phyloP scores from a whole-genome alignment of 2,888 invertebrate species.

The Mellilla xanthometata region DNA sequence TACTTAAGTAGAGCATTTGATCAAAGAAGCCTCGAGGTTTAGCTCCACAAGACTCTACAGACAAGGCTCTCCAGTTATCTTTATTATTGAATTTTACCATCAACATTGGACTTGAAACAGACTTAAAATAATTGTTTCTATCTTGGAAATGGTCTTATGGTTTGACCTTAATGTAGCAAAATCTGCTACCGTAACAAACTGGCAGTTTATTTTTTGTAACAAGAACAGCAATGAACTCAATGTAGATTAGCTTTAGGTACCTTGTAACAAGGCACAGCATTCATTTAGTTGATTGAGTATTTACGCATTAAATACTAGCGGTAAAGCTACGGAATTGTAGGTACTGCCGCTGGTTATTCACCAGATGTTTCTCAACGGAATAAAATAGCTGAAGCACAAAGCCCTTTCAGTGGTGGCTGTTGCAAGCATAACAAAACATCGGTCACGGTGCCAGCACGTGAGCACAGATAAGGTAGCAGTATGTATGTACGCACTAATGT shows the following conservation, averaged over 20 bases:
- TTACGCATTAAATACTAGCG: too few species aligned
- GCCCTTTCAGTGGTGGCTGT: constrained; percentile 39
- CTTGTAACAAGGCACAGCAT: too few species aligned
- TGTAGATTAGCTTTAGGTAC: too few species aligned
- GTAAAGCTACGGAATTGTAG: not conserved
- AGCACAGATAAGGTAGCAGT: constrained; percentile 20
- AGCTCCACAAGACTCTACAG: not conserved
- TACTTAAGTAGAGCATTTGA: constrained; percentile 1
- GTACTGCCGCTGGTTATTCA: constrained; percentile 13
- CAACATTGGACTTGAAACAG: too few species aligned
- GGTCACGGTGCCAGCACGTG: constrained; percentile 61
- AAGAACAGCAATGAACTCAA: constrained; percentile 4
- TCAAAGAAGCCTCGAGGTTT: not conserved
- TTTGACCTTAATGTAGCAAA: not conserved
- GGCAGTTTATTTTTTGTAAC: not conserved
- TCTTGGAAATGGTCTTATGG: not conserved
- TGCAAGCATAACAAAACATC: constrained; percentile 54
- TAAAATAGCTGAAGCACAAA: constrained; percentile 24
- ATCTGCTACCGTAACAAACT: not conserved
- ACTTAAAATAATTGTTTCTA: too few species aligned
- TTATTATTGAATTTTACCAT: too few species aligned
- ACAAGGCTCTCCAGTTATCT: too few species aligned
- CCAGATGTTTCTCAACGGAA: constrained; percentile 22
- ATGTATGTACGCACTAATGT: constrained; percentile 38
- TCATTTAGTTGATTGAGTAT: too few species aligned